Base-by-base conservation (phyloP, 2,113 vertebrate species). In the Phrynosoma platyrhinos region DNA sequence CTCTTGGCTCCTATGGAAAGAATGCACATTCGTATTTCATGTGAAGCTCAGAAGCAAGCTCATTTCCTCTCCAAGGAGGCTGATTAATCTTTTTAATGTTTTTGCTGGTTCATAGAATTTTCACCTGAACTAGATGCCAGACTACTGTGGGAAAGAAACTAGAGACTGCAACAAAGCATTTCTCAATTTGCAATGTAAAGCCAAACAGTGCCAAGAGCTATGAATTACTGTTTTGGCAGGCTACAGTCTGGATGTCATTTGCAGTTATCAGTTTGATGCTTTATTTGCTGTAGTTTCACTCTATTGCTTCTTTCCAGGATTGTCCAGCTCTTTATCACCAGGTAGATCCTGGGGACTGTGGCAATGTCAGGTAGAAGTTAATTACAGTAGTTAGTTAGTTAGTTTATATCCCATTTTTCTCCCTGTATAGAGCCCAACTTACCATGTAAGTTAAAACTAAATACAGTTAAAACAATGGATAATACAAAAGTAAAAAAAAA, bases 61-160 rank as follows among this genome's bases (percentile, higher is more conserved):
- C 36, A 40, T 52, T 52, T 72, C 36, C 40, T 66, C 75, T 85
- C 62, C 84, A 42, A 64, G 32, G 58, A 85, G 21, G 23, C 32
- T 62, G 18, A 18, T 40, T 85, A 84, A 74, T 36, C 32, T 75
- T 55, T 23, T 52, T 75, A 8, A 14, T 23, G 8, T 84, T 76
- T 76, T 42, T 85, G n/a, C 40, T 85, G 23, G 14, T 85, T 62
- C n/a, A 62, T 36, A 72, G 58, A 87, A 72, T 58, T 80, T 76
- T 80, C 71, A 84, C 81, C 21, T 74, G 53, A 62, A 75, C 9
- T 32, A 7, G 18, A 4, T 82, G 40, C 72, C 47, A 42, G 81
- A 32, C 84, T 72, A 53, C 12, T 80, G 12, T 79, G 36, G 36
- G 52, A 80, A 79, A 79, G 85, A 71, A 80, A 36, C 5, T 77